Percentiles rank a stretch among this genome's conserved stretches.
phyloP scores from a whole-genome alignment of 2,113 vertebrate species.

The Nothoprocta pentlandii region DNA sequence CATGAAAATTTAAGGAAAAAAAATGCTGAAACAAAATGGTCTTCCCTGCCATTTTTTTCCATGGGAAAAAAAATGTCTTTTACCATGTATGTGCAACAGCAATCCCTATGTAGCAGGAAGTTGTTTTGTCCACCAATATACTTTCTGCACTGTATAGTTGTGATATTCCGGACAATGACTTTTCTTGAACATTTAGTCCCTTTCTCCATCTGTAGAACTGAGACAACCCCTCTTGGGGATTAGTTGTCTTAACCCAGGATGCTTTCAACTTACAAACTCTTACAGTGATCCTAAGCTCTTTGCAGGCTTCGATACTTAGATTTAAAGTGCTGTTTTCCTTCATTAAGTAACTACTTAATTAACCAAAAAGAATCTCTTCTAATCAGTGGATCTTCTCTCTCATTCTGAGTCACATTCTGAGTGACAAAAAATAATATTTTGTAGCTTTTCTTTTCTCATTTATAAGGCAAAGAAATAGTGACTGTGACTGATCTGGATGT shows the following conservation, averaged over 20 bases:
- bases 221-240: neutral
- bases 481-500: neutral
- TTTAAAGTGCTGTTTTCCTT: neutral
- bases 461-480: neutral
- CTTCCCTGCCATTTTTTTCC: neutral
- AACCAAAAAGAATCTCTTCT: neutral
- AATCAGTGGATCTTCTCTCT: neutral
- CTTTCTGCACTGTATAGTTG: neutral
- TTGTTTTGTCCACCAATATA: neutral
- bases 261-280: neutral
- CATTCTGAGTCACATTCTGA: neutral
- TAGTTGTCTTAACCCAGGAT: slow-evolving; percentile 17
- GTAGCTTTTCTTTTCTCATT: neutral
- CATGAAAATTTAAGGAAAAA: neutral
- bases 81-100: neutral
- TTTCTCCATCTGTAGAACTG: slow-evolving; percentile 1
- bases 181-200: slow-evolving; percentile 3
- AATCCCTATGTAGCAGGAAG: neutral
- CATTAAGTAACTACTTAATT: slow-evolving; percentile 1
- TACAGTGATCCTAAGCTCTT: neutral
- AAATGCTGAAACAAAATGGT: neutral
- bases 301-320: neutral
- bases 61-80: neutral
- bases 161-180: slow-evolving; percentile 16
- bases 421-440: neutral